A percentile compares a stretch with the other conserved stretches of the same genome.
phyloP scores from a whole-genome alignment of 2,797 vertebrate genomes.

The Acipenser oxyrinchus region DNA sequence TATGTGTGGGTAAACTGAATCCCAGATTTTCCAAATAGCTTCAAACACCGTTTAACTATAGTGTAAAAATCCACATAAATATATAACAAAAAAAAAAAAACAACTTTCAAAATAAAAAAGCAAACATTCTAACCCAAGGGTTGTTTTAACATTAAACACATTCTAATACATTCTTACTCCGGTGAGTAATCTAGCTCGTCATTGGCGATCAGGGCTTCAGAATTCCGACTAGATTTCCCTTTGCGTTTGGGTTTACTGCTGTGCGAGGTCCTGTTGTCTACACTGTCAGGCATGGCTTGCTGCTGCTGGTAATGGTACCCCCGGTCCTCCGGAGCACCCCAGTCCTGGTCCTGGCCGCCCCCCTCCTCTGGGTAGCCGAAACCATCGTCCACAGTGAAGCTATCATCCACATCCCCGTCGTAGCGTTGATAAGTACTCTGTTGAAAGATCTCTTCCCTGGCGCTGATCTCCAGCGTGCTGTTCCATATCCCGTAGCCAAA shows the following conservation, averaged over 20 bases:
- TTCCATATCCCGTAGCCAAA: conserved; percentile 90
- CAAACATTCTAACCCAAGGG: conserved; percentile 64
- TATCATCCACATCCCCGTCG: conserved; percentile 81
- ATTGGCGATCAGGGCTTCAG: conserved; percentile 75
- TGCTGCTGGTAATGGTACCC: conserved; percentile 65
- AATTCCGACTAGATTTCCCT: conserved; percentile 67
- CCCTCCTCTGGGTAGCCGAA: conserved; percentile 51
- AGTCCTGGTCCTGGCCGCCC: conserved; percentile 64
- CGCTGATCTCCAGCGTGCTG: conserved; percentile 84
- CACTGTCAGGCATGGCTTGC: conserved; percentile 56
- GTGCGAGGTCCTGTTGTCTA: conserved; percentile 48
- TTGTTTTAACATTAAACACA: conserved; percentile 41
- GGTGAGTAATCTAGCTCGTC: conserved; percentile 84
- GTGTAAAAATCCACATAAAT: conserved; percentile 5
- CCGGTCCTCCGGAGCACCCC: conserved; percentile 69
- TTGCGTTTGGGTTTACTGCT: conserved; percentile 72
- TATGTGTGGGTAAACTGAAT: no score
- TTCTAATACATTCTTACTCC: conserved; percentile 54
- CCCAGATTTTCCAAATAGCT: no score
- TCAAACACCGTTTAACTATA: not conserved
- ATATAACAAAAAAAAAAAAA: conserved; percentile 22
- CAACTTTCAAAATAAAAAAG: conserved; percentile 23
- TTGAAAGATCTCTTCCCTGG: conserved; percentile 75
- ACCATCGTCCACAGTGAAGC: conserved; percentile 64
- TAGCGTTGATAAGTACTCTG: conserved; percentile 92